phyloP scores from a whole-genome alignment of 1,140 invertebrate species.

The Cataglyphis hispanica region DNA sequence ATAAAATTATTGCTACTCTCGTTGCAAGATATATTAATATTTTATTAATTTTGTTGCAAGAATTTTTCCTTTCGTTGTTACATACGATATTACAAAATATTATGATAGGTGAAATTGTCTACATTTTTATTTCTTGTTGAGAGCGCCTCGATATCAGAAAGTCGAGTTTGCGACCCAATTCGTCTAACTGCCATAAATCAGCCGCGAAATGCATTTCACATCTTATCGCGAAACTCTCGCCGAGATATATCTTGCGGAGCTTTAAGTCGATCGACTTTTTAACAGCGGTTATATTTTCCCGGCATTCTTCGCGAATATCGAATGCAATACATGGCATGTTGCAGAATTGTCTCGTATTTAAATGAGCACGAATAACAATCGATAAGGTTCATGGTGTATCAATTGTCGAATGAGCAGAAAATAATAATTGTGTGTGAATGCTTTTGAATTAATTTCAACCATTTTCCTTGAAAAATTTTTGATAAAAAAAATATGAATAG shows the following conservation, averaged over 20 bases:
- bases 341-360: neutral
- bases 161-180: neutral
- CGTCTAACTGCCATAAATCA: constrained; percentile 23
- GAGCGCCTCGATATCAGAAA: neutral
- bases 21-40: neutral
- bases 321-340: neutral
- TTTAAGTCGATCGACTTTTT: constrained; percentile 30
- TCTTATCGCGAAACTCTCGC: neutral
- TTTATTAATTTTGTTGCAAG: constrained; percentile 1
- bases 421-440: neutral
- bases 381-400: neutral
- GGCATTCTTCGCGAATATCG: neutral
- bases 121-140: neutral
- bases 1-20: neutral
- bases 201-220: neutral
- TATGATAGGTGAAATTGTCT: neutral
- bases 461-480: neutral
- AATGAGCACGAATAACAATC: neutral
- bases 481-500: neutral
- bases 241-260: constrained; percentile 1
- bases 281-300: neutral
- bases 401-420: constrained; percentile 6
- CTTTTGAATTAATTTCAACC: neutral
- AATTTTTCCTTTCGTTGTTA: neutral
- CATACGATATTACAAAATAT: neutral